Evolutionary conservation across 2,113 vertebrate species (phyloP).

Genomic region (Ceyx melanurus): DNA sequence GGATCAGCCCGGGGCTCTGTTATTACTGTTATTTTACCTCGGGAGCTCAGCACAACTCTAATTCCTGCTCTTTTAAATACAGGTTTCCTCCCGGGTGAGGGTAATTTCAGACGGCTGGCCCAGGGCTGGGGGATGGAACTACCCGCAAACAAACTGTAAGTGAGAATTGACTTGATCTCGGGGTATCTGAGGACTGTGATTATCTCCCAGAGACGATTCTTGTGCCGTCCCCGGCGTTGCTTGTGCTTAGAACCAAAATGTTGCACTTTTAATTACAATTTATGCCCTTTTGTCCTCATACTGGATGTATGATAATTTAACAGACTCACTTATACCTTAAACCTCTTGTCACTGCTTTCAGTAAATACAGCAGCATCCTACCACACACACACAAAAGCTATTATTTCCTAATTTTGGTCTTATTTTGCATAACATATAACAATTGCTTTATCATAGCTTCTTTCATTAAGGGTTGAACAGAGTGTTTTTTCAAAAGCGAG

Average conservation of each 20-base stretch:
- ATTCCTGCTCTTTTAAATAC: neutral
- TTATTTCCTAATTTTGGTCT: neutral
- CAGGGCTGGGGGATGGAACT: neutral
- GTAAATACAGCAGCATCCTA: neutral
- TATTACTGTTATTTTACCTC: neutral
- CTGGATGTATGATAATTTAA: neutral
- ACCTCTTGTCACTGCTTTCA: neutral
- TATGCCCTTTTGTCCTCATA: neutral
- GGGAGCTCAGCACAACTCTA: neutral
- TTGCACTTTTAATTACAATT: neutral
- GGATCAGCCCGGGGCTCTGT: neutral
- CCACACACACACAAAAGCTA: neutral
- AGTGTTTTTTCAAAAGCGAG: neutral
- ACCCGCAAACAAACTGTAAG: neutral
- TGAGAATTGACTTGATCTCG: constrained; percentile 3
- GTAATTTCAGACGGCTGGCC: neutral
- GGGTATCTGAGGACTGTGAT: neutral
- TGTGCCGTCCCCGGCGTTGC: neutral
- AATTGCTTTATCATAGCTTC: neutral
- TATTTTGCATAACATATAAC: neutral
- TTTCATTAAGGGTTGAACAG: neutral
- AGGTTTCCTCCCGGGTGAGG: neutral
- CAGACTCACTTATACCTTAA: neutral
- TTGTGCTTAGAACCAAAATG: neutral
- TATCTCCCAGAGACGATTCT: neutral